Base-by-base conservation (phyloP, 2,113 vertebrate species). In the Cathartes aura region DNA sequence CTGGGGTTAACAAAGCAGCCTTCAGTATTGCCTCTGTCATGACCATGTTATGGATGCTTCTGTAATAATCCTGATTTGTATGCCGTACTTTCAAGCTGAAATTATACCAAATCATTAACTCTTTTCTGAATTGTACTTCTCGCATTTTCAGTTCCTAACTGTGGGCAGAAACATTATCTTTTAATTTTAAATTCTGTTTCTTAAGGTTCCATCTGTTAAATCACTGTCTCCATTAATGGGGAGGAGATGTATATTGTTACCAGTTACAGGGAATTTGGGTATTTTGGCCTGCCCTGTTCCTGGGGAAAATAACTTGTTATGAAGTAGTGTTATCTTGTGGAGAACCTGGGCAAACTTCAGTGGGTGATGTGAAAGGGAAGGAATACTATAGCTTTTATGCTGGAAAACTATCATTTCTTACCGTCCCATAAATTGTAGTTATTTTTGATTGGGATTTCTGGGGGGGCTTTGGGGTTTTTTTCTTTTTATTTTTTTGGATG, bases 1-100 rank as follows among this genome's bases (percentile, higher is more conserved):
- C 55, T 29, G 64, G 73, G 72, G 43, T 92, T 72, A 95, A 78
- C 93, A 94, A 96, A 82, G 96, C 82, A 36, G 90, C 93, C 45
- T 53, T 97, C 52, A 64, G 90, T 34, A 12, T 96, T 68, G 94
- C 80, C 32, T 90, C 96, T 30, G 59, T 58, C 18, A 29, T 96
- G 79, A 63, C 92, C 50, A 0, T 92, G 63, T n/a, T 93, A 2
- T 95, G 96, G 97, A 71, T 96, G 87, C 79, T 96, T 19, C 90
- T 94, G 82, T 94, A 89, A 72, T 24, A 52, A 42, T 34, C 68
- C 75, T n/a, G 7, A 19, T 95, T 73, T 52, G 38, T 85, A 8
- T 55, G 63, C 40, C 4, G 5, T 55, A 21, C 47, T 90, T 81
- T 60, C 85, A 53, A 66, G 45, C 24, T 80, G 53, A 75, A 66